Evolutionary conservation across 53 echinoderm and acorn worm genomes (phyloP), one percentile per base, ranked within the genome.

Genomic region (Patiria pectinifera): DNA sequence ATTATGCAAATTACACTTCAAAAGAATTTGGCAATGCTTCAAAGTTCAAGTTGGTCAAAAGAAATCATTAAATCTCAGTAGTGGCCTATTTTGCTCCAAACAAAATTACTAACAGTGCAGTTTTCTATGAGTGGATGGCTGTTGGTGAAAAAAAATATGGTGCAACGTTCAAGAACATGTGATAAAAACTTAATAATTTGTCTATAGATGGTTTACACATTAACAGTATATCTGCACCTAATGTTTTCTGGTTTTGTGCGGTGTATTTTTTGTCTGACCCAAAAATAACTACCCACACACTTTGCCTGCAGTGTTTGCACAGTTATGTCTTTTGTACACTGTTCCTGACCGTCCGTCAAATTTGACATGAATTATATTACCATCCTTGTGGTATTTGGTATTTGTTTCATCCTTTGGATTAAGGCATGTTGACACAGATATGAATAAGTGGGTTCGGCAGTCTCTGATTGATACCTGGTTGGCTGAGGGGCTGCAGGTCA

Each of bases 351-450:
- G 15, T 23, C 24, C 74, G 69, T 70, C 69, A 83, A 66, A 69
- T 85, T 69, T 85, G 45, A 14, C 62, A 62, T 63, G 24, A 63
- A 62, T 66, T 11, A 11, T 60, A 60, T 60, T 60, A 60, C 66
- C 4, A 11, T 18, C 15, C 66, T 66, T 6, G 0, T 66, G 66
- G 19, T 16, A 16, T 66, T 66, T 66, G 14, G 4, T 66, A 7
- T 66, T 15, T 15, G 35, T 60, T 60, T 8, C 12, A 0, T 60
- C 12, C 60, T 12, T 8, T 8, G 9, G 60, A 48, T 13, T 0
- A 18, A 4, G 83, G 83, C 59, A 82, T 82, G 83, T 82, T 82
- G 49, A 82, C 23, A 49, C 59, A 66, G 35, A 84, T 84, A 62
- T 84, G 84, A 62, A 35, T 84, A 62, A 35, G 10, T 18, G 19